A percentile compares a stretch with the other conserved stretches of the same genome.
Conservation (phyloP, 2,113 vertebrate species). For the Girardinichthys multiradiatus region DNA sequence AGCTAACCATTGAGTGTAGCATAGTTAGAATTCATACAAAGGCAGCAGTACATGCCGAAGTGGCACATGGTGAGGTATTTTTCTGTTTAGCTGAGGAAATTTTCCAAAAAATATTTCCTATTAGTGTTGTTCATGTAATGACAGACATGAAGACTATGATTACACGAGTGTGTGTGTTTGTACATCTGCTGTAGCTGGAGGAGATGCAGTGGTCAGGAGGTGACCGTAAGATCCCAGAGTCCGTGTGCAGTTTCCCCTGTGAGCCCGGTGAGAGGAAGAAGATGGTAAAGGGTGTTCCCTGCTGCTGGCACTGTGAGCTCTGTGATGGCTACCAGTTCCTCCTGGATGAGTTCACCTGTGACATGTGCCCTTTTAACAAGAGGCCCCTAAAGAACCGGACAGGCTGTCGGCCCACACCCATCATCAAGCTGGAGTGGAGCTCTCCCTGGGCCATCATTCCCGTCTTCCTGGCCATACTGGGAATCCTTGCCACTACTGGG, state of each 20-base stretch:
- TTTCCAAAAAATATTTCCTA: too few relatives aligned
- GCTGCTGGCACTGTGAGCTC: slow-evolving; percentile 87
- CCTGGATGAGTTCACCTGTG: slow-evolving; percentile 82
- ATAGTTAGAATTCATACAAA: neutral
- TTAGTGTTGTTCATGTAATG: too few relatives aligned
- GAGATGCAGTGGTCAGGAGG: slow-evolving; percentile 88
- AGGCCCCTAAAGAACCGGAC: slow-evolving; percentile 82
- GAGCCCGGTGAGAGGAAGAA: slow-evolving; percentile 83
- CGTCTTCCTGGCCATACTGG: slow-evolving; percentile 82
- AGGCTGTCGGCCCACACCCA: slow-evolving; percentile 81
- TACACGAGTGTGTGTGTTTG: slow-evolving; percentile 8
- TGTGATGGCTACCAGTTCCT: slow-evolving; percentile 86
- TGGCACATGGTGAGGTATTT: too few relatives aligned
- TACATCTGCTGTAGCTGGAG: slow-evolving; percentile 74
- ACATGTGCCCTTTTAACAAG: slow-evolving; percentile 83
- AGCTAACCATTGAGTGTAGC: neutral
- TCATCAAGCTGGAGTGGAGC: slow-evolving; percentile 85
- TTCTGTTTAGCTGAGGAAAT: too few relatives aligned
- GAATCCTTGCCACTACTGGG: slow-evolving; percentile 81
- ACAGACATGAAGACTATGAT: neutral
- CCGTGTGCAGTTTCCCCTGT: slow-evolving; percentile 89
- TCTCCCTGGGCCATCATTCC: slow-evolving; percentile 86
- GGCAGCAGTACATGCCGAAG: neutral
- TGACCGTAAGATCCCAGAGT: slow-evolving; percentile 76
- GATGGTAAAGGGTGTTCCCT: slow-evolving; percentile 86